Percentiles rank a stretch among this genome's conserved stretches.
Conservation (phyloP, 1,140 invertebrate species). For the Hirudo medicinalis region DNA sequence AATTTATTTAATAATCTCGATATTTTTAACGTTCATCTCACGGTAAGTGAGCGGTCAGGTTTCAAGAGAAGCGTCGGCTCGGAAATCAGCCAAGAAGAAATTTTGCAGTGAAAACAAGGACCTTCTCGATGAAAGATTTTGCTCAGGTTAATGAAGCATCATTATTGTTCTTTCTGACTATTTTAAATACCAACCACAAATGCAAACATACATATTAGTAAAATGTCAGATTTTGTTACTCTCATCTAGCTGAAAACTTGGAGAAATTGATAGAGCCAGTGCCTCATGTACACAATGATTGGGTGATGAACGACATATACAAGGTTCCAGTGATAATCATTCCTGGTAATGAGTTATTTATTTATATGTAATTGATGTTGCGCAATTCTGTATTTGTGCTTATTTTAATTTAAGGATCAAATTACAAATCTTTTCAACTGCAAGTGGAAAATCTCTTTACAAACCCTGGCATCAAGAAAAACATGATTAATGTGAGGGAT, state of each 20-base stretch:
- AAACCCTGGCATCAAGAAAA: slow-evolving; percentile 2
- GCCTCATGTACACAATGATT: background rate
- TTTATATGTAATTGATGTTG: too few relatives aligned
- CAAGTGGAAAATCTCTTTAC: background rate
- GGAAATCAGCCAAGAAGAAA: too few relatives aligned
- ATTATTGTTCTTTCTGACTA: too few relatives aligned
- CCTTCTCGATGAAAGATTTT: too few relatives aligned
- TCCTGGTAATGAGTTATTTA: background rate
- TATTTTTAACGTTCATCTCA: too few relatives aligned
- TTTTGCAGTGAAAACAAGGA: too few relatives aligned
- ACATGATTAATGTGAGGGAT: background rate
- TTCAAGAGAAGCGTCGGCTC: too few relatives aligned
- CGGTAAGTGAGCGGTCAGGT: too few relatives aligned
- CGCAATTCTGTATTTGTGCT: too few relatives aligned
- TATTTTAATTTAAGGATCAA: background rate
- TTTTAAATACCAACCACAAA: too few relatives aligned
- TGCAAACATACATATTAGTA: background rate
- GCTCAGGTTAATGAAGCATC: too few relatives aligned
- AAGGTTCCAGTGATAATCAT: slow-evolving; percentile 1
- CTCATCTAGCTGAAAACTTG: slow-evolving; percentile 9
- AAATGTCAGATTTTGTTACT: background rate
- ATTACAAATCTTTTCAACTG: slow-evolving; percentile 10
- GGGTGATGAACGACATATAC: background rate
- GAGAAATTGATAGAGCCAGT: background rate
- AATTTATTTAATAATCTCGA: too few relatives aligned